Percentiles rank a stretch among this genome's conserved stretches.
Evolutionary conservation across 2,797 vertebrate genomes (phyloP).

Genomic region (Oryzias dopingdopingensis): DNA sequence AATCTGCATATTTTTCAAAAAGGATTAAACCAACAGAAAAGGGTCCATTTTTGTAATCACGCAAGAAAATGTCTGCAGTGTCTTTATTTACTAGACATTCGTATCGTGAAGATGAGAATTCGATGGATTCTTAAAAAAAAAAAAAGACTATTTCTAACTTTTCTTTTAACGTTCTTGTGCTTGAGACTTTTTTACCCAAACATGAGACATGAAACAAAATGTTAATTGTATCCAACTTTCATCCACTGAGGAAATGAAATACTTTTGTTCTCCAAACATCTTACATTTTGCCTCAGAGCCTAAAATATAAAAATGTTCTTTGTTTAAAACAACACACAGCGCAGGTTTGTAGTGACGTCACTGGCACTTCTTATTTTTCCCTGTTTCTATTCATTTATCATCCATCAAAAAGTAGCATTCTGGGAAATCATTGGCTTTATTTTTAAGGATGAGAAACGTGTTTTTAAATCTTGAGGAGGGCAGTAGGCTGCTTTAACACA

Average conservation of each 20-base stretch:
- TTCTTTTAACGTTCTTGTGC: no score
- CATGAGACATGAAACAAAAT: no score
- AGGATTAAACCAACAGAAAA: slow-evolving; percentile 22
- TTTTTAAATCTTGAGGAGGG: not conserved
- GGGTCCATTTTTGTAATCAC: slow-evolving; percentile 10
- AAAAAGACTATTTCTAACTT: not conserved
- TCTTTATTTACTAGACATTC: slow-evolving; percentile 13
- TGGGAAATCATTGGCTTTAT: slow-evolving; percentile 13
- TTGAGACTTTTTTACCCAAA: no score
- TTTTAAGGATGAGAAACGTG: not conserved
- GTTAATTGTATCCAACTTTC: no score
- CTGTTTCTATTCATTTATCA: not conserved
- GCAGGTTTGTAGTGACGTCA: slow-evolving; percentile 7
- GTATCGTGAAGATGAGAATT: slow-evolving; percentile 14
- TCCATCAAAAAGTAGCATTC: not conserved
- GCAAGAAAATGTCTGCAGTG: slow-evolving; percentile 5
- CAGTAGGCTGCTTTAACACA: no score
- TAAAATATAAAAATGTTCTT: slow-evolving; percentile 4
- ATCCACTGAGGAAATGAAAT: no score
- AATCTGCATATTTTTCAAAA: slow-evolving; percentile 37
- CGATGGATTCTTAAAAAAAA: not conserved
- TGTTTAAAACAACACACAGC: not conserved
- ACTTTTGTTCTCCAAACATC: not conserved
- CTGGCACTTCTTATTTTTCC: slow-evolving; percentile 31
- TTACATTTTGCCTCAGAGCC: not conserved